These are phyloP conservation scores for Sebastes flavidus DNA, from an alignment of 2,797 vertebrate species.

Conservation along the genomic window DNA sequence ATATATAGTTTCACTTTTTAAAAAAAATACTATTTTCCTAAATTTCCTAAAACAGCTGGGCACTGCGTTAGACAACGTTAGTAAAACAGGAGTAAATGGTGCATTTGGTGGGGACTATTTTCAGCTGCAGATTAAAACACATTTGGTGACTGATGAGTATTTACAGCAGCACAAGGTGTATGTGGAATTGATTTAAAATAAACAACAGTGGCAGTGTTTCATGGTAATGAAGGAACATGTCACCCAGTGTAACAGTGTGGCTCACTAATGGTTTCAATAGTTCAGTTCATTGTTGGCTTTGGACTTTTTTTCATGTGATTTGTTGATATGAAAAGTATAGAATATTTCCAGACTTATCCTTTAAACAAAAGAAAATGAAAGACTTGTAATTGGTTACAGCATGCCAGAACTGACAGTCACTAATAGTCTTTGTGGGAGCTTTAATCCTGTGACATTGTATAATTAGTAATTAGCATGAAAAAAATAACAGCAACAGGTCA, in stretches of 20 bases:
- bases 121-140: neutral
- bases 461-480: neutral
- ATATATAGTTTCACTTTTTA: too few species aligned
- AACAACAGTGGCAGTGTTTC: neutral
- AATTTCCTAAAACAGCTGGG: too few species aligned
- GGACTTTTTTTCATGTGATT: neutral
- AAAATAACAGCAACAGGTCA: neutral
- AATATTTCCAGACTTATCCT: neutral
- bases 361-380: neutral
- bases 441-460: neutral
- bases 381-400: neutral
- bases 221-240: neutral
- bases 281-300: neutral
- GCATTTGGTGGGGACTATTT: neutral
- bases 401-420: neutral
- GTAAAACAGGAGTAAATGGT: neutral
- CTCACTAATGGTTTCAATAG: neutral
- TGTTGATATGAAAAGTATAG: neutral
- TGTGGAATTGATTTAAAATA: neutral
- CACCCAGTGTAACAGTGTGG: too few species aligned
- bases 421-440: neutral
- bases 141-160: too few species aligned
- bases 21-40: too few species aligned
- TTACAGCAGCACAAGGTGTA: neutral
- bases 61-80: neutral